Base-by-base conservation (phyloP, 37 sponge, comb jelly and placozoan genomes). In the Agelas oroides region DNA sequence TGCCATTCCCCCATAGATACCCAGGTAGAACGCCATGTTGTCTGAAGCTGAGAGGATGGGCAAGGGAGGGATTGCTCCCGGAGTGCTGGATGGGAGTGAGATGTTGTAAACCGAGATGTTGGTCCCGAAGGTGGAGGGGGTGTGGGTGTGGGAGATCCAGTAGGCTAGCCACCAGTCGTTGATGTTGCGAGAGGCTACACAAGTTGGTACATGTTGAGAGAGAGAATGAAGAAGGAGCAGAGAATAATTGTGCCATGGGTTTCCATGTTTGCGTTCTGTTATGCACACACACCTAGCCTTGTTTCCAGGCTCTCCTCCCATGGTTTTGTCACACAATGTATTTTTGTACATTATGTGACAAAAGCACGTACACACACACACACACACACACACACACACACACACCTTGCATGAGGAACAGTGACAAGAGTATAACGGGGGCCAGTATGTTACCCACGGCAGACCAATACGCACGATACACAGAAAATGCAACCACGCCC, bases 321-420 rank as follows among this genome's bases (percentile, higher is more conserved):
- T n/a, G n/a, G n/a, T n/a, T n/a, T n/a, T n/a, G n/a, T n/a, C n/a
- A n/a, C n/a, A n/a, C n/a, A n/a, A n/a, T n/a, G n/a, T n/a, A n/a
- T n/a, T n/a, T n/a, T n/a, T n/a, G n/a, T n/a, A n/a, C n/a, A n/a
- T n/a, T n/a, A n/a, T n/a, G n/a, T n/a, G n/a, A 62, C 64, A 62
- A 5, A 62, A 5, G 11, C 64, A 62, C 12, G 28, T 12, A 62
- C 64, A 62, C 64, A 62, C 64, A 62, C 12, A 11, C 64, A 62
- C 64, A 11, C 64, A 11, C 46, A 8, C 46, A 8, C 46, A 1
- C 19, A 28, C 12, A 52, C 21, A 58, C 36, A 18, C 18, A n/a
- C 77, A 27, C 21, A 91, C 96, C 96, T 88, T 99, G 94, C 99
- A 99, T 99, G 30, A 95, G 84, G 32, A 93, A 84, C 57, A 99